phyloP scores from a whole-genome alignment of 2,888 invertebrate species.

The Sepiola atlantica region DNA sequence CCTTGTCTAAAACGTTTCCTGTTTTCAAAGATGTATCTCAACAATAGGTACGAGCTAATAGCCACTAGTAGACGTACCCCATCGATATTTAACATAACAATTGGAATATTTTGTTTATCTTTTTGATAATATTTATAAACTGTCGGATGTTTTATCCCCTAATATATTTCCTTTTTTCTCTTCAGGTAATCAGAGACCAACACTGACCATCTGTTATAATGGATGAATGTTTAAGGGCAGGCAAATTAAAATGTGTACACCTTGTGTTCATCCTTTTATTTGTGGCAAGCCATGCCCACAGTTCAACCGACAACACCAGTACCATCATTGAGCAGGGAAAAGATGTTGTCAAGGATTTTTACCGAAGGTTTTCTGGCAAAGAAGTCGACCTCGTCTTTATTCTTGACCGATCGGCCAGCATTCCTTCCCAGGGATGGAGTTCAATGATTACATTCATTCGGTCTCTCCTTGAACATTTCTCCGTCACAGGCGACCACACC shows the following conservation, averaged over 20 bases:
- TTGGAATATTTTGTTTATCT: no score
- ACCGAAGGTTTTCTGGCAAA: slow-evolving; percentile 48
- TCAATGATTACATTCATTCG: slow-evolving; percentile 58
- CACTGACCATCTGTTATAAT: not conserved
- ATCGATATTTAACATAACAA: no score
- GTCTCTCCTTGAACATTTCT: slow-evolving; percentile 61
- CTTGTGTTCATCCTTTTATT: not conserved
- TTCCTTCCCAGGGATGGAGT: slow-evolving; percentile 56
- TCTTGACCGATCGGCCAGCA: slow-evolving; percentile 59
- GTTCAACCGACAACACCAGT: not conserved
- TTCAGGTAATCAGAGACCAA: not conserved
- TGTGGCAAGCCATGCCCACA: not conserved
- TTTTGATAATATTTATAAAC: no score
- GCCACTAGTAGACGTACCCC: no score
- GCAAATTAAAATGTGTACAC: not conserved
- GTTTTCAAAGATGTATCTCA: no score
- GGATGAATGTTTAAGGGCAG: slow-evolving; percentile 11
- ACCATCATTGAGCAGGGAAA: slow-evolving; percentile 40
- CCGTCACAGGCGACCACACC: slow-evolving; percentile 58
- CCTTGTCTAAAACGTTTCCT: not conserved
- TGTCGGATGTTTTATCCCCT: no score
- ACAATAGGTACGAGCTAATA: no score
- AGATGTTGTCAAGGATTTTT: slow-evolving; percentile 50
- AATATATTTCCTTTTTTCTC: not conserved
- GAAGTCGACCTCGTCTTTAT: slow-evolving; percentile 61